phyloP scores from a whole-genome alignment of 1,140 invertebrate species.

The Delia radicum region DNA sequence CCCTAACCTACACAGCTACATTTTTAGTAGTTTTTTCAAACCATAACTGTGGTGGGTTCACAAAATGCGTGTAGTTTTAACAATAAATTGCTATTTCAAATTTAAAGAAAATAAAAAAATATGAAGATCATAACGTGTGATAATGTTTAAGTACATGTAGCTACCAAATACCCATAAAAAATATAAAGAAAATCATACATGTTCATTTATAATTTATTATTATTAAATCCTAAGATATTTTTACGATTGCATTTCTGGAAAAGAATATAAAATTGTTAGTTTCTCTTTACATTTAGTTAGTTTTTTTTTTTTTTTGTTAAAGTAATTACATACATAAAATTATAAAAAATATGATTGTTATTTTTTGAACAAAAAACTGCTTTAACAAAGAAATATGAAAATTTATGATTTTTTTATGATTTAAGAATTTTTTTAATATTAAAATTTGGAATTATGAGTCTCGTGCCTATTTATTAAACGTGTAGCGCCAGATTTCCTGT shows the following conservation, averaged over 20 bases:
- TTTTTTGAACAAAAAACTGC: too few relatives aligned
- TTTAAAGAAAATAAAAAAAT: neutral
- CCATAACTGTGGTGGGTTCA: neutral
- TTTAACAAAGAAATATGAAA: too few relatives aligned
- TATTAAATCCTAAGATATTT: neutral
- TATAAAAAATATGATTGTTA: neutral
- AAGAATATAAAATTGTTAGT: neutral
- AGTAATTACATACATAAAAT: neutral
- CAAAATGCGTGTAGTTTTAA: neutral
- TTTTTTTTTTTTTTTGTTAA: neutral
- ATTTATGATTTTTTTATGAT: neutral
- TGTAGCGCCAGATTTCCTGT: constrained; percentile 17
- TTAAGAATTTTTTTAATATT: neutral
- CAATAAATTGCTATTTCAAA: neutral
- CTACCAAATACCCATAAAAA: neutral
- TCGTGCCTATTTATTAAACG: neutral
- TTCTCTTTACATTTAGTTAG: neutral
- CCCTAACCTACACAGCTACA: too few relatives aligned
- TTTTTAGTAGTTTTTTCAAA: neutral
- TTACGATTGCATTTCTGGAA: neutral
- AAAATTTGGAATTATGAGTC: neutral
- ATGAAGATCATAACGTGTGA: neutral
- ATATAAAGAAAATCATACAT: too few relatives aligned
- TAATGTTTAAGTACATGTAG: neutral
- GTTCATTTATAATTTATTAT: neutral